phyloP scores from a whole-genome alignment of 1,140 invertebrate species.

The Maconellicoccus hirsutus region DNA sequence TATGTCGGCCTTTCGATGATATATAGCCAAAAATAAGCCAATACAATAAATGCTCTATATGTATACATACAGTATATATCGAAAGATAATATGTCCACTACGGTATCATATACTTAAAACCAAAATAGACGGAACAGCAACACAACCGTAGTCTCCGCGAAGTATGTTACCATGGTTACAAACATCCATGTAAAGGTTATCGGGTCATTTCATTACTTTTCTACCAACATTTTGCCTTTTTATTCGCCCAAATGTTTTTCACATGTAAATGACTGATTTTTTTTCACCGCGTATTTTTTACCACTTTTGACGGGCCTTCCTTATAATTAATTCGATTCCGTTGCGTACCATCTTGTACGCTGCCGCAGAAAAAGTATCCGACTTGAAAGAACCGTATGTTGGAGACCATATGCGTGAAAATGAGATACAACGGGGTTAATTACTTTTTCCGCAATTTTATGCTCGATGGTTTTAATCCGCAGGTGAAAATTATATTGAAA shows the following conservation, averaged over 20 bases:
- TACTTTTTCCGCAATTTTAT: too few relatives aligned
- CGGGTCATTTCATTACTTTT: slow-evolving; percentile 18
- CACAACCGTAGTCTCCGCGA: neutral
- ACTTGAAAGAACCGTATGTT: too few relatives aligned
- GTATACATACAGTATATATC: neutral
- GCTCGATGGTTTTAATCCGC: too few relatives aligned
- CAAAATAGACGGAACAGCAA: neutral
- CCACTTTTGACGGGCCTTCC: too few relatives aligned
- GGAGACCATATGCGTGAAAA: too few relatives aligned
- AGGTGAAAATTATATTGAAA: too few relatives aligned
- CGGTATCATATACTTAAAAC: neutral
- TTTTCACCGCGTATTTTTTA: too few relatives aligned
- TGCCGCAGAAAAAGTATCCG: too few relatives aligned
- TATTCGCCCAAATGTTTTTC: neutral
- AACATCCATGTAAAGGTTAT: slow-evolving; percentile 14
- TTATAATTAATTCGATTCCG: too few relatives aligned
- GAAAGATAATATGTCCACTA: slow-evolving; percentile 4
- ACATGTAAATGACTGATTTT: too few relatives aligned
- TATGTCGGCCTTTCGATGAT: neutral
- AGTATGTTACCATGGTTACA: slow-evolving; percentile 12
- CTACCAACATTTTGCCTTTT: slow-evolving; percentile 3
- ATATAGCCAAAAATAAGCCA: neutral
- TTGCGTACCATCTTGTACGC: too few relatives aligned
- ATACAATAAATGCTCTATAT: neutral
- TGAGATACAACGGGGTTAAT: too few relatives aligned